Percentiles rank a stretch among this genome's conserved stretches.
phyloP scores from a whole-genome alignment of 1,140 invertebrate genomes.

The Drosophila parvula region DNA sequence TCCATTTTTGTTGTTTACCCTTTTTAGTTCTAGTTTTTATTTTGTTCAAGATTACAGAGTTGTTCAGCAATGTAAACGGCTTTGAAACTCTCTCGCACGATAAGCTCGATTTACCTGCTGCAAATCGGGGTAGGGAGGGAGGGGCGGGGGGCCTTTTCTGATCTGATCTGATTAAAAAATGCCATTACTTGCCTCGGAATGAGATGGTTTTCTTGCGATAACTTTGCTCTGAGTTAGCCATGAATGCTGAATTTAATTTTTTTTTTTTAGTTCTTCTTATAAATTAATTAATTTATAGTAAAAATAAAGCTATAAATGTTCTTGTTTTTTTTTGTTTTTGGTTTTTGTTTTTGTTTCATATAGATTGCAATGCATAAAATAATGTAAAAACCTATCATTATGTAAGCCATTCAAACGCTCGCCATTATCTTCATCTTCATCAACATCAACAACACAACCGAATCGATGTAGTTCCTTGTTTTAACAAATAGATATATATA shows the following conservation, averaged over 20 bases:
- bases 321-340: slow-evolving; percentile 42
- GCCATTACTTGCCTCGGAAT: slow-evolving; percentile 45
- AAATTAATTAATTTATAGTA: slow-evolving; percentile 79
- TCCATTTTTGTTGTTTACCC: slow-evolving; percentile 39
- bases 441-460: slow-evolving; percentile 78
- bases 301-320: slow-evolving; percentile 82
- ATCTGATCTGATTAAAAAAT: slow-evolving; percentile 72
- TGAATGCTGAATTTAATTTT: slow-evolving; percentile 75
- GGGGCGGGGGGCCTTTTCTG: slow-evolving; percentile 44
- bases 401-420: slow-evolving; percentile 35
- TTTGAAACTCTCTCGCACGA: slow-evolving; percentile 66
- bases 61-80: slow-evolving; percentile 64
- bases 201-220: slow-evolving; percentile 25
- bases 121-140: slow-evolving; percentile 43
- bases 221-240: slow-evolving; percentile 25
- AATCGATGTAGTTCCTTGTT: slow-evolving; percentile 78
- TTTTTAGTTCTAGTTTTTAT: slow-evolving; percentile 41
- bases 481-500: slow-evolving; percentile 57
- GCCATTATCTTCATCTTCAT: slow-evolving; percentile 9
- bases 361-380: slow-evolving; percentile 65
- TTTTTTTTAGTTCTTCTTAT: slow-evolving; percentile 51
- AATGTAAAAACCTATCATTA: slow-evolving; percentile 65
- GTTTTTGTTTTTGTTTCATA: slow-evolving; percentile 33
- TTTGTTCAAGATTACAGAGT: slow-evolving; percentile 64
- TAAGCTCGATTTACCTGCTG: slow-evolving; percentile 75